Evolutionary conservation across 2,888 invertebrate genomes (phyloP), one percentile per base, ranked within the genome.

Genomic region (Chrysolina haemoptera): DNA sequence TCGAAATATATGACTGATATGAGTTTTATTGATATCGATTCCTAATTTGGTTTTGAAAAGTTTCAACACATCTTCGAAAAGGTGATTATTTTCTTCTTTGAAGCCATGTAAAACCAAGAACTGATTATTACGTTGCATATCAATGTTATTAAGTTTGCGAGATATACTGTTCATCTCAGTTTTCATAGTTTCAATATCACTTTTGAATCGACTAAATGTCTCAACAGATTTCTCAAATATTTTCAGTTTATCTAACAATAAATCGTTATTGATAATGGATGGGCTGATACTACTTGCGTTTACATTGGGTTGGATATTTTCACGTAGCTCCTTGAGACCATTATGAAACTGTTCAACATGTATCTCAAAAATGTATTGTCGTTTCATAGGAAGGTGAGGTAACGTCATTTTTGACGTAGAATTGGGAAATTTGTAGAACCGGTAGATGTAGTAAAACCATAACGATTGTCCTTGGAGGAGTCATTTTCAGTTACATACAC

Each of bases 71-170:
- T 48, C 48, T n/a, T 48, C 48, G 14, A 48, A 48, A n/a, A 48
- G 48, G 16, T n/a, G 48, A 48, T 48, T 16, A 48, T 48, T 48
- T 18, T 16, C 53, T 20, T 53, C 53, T 53, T 53, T 53, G 53
- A 53, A 16, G 10, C 53, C 53, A 53, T 53, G 53, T 16, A 53
- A 18, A 10, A 53, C 16, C 16, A 11, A 11, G 16, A 16, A 53
- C 14, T 16, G 14, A 53, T 53, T 53, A 16, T 53, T 53, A 12
- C 16, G 8, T 20, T 53, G 53, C 53, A 53, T 53, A n/a, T 53
- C 53, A 4, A 53, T 53, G 53, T 3, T 18, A 16, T 53, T 11
- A 18, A 11, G n/a, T 53, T 20, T 53, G 1, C 14, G 11, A 16
- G 53, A 53, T 10, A 53, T n/a, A 12, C 20, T n/a, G 16, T 18